A percentile compares a stretch with the other conserved stretches of the same genome.
phyloP scores from a whole-genome alignment of 2,113 vertebrate genomes.

The Crotalus helleri region DNA sequence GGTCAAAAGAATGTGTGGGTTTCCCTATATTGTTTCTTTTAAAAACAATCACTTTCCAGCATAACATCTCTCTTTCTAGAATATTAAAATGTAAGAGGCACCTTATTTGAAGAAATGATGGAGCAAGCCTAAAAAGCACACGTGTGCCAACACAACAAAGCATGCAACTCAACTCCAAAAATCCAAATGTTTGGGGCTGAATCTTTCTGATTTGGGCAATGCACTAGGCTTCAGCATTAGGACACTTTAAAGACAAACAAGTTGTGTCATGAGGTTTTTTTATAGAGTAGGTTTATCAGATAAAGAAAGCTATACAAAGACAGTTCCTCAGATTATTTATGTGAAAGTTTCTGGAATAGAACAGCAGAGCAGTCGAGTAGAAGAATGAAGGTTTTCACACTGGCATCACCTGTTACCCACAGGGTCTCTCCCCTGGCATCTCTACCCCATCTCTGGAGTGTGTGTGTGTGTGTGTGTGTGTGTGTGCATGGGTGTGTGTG shows the following conservation, averaged over 20 bases:
- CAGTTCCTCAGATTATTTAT: neutral
- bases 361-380: neutral
- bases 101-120: neutral
- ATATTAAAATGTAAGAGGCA: neutral
- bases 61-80: neutral
- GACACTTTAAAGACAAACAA: neutral
- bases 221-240: neutral
- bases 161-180: neutral
- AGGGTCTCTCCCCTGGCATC: neutral
- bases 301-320: neutral
- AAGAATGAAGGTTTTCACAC: neutral
- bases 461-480: neutral
- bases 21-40: neutral
- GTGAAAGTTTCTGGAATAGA: neutral
- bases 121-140: neutral
- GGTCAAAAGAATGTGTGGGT: neutral
- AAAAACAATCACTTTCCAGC: neutral
- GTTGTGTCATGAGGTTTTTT: neutral
- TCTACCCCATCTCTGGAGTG: neutral
- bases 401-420: neutral
- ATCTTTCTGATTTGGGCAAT: neutral
- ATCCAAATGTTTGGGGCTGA: neutral
- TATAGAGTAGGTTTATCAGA: neutral
- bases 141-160: neutral
- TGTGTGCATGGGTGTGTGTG: neutral